Percentiles rank a stretch among this genome's conserved stretches.
Conservation (phyloP, 37 sponge, comb jelly and placozoan species). For the Crambe crambe region DNA sequence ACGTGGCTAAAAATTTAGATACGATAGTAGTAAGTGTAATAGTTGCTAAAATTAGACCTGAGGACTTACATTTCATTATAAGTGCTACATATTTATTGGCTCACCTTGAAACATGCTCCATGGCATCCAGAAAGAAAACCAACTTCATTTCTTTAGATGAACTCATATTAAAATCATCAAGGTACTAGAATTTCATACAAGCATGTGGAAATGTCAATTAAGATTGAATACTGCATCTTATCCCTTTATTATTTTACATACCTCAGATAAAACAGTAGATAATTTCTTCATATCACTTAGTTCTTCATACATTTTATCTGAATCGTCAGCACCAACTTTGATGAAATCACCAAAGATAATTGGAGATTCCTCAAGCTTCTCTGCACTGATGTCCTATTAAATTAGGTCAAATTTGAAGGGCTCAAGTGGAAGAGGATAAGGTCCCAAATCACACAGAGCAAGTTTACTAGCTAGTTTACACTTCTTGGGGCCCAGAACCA, state of each 20-base stretch:
- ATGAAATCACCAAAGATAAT: constrained; percentile 98
- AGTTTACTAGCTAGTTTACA: too few species aligned
- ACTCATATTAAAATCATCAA: constrained; percentile 98
- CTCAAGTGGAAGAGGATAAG: not conserved
- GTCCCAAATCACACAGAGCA: too few species aligned
- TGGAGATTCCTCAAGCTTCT: constrained; percentile 89
- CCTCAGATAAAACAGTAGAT: constrained; percentile 74
- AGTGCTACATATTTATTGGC: too few species aligned
- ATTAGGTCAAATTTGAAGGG: not conserved
- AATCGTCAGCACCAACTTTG: constrained; percentile 84
- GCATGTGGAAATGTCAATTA: not conserved
- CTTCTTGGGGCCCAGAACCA: too few species aligned
- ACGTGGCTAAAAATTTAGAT: too few species aligned
- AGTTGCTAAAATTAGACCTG: too few species aligned
- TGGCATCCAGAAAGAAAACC: constrained; percentile 98
- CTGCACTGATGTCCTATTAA: constrained; percentile 84
- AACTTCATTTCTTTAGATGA: constrained; percentile 98
- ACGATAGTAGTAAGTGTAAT: too few species aligned
- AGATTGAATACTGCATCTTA: not conserved
- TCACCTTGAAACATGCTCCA: constrained; percentile 92
- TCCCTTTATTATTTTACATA: too few species aligned
- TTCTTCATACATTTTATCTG: constrained; percentile 94
- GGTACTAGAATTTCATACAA: constrained; percentile 54
- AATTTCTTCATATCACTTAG: constrained; percentile 82
- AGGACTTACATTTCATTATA: too few species aligned